Conservation (phyloP, 2,797 vertebrate genomes). For the Thaleichthys pacificus region DNA sequence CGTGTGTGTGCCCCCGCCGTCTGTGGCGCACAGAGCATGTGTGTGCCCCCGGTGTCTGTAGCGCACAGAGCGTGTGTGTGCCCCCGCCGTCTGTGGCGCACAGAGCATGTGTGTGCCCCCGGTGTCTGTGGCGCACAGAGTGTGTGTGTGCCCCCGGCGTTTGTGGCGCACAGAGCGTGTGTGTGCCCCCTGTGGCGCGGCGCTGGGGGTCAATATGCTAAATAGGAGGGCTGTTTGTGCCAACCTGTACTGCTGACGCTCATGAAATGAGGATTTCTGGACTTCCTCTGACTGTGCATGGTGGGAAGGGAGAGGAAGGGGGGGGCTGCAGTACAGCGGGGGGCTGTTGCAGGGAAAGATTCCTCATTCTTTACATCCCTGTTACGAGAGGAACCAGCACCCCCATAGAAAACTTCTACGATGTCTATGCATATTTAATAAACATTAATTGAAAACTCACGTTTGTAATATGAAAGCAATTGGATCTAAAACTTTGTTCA, state of each 20-base stretch:
- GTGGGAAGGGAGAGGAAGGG: not conserved
- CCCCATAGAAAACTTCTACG: too few species aligned
- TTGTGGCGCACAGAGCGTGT: conserved; percentile 52
- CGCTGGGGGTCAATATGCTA: conserved; percentile 45
- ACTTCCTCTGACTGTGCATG: not conserved
- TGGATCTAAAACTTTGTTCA: too few species aligned
- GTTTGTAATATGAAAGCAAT: too few species aligned
- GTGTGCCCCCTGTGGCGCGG: conserved; percentile 42
- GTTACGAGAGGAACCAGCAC: too few species aligned
- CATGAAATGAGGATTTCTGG: conserved; percentile 38
- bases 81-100: conserved; percentile 48
- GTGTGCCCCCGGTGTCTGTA: conserved; percentile 40
- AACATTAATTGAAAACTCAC: too few species aligned
- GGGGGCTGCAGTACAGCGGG: too few species aligned
- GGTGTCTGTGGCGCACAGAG: conserved; percentile 39
- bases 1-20: conserved; percentile 50
- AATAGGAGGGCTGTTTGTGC: conserved; percentile 40
- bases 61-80: too few species aligned
- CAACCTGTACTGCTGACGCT: conserved; percentile 39
- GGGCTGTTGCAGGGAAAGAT: too few species aligned
- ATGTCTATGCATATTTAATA: too few species aligned
- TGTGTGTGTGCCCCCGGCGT: too few species aligned
- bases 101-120: conserved; percentile 51
- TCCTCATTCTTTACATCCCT: too few species aligned
- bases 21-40: conserved; percentile 52